phyloP scores from a whole-genome alignment of 1,140 invertebrate genomes.

The Teleopsis dalmanni region DNA sequence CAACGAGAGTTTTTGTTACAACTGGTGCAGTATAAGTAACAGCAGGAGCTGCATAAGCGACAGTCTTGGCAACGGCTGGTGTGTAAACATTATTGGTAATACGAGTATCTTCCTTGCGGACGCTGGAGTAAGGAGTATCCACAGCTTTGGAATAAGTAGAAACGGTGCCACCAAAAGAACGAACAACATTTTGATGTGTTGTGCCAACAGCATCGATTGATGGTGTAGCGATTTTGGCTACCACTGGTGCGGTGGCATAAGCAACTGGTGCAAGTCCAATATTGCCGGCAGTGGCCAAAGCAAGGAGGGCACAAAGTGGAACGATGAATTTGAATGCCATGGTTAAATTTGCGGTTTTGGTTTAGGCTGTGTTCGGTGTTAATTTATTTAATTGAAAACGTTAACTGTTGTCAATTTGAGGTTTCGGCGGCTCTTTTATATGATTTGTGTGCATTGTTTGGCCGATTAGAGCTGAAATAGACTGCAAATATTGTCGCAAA shows the following conservation, averaged over 20 bases:
- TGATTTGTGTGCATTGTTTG: neutral
- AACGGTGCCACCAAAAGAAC: conserved; percentile 52
- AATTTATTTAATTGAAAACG: neutral
- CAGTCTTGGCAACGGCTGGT: conserved; percentile 40
- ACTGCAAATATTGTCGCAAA: no score
- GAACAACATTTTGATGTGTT: conserved; percentile 51
- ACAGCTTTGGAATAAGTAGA: conserved; percentile 55
- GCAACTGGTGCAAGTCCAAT: conserved; percentile 2
- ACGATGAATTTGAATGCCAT: conserved; percentile 11
- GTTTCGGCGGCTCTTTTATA: neutral
- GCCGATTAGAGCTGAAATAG: neutral
- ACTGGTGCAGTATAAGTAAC: conserved; percentile 15
- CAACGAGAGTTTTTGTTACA: conserved; percentile 21
- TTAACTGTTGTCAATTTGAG: neutral
- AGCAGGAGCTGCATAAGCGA: conserved; percentile 36
- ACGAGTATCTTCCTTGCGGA: conserved; percentile 53
- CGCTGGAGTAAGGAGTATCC: conserved; percentile 55
- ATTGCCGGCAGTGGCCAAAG: conserved; percentile 8
- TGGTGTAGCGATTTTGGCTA: conserved; percentile 42
- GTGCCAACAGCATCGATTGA: conserved; percentile 48
- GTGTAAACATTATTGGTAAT: conserved; percentile 52
- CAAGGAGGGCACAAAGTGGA: conserved; percentile 1
- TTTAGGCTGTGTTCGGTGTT: neutral
- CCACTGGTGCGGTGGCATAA: conserved; percentile 4
- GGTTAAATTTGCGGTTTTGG: neutral